Base-by-base conservation (phyloP, 2,888 invertebrate genomes). In the Brachypalpus laphriformis region DNA sequence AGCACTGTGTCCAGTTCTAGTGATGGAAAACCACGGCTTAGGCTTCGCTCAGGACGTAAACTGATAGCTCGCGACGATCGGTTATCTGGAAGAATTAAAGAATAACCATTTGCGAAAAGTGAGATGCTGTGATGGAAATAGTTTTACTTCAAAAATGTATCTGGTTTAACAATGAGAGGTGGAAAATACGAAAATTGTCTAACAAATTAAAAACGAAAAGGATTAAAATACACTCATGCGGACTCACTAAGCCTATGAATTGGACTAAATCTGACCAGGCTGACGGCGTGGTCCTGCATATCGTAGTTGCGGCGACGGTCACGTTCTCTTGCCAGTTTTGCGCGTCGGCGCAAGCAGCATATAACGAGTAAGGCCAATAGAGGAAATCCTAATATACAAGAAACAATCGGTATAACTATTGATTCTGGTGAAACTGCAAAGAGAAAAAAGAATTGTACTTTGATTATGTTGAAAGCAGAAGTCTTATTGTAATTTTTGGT, bases 381-480 rank as follows among this genome's bases (percentile, higher is more conserved):
- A 42, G 97, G 97, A 90, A 98, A 97, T 77, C 97, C 97, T 89
- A 97, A 94, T 90, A 97, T 97, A 92, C 97, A 97, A 72, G 97
- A 97, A 63, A 97, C 95, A 88, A 97, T 97, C 49, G 97, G 97
- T 87, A 97, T 95, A 68, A 97, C 97, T 88, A 97, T 96, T 70
- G 96, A 96, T 92, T 97, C 97, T 65, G 97, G 96, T 59, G 97
- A 95, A 87, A 97, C 97, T 97, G 94, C 25, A 93, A 94, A 37
- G n/a, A 28, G 8, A 22, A 40, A 51, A 51, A 14, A 25, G 5
- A n/a, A n/a, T n/a, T n/a, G 25, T 25, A 4, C 2, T 25, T 25
- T 25, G 25, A 25, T n/a, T n/a, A n/a, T n/a, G n/a, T n/a, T n/a
- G n/a, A n/a, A n/a, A n/a, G n/a, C n/a, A n/a, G n/a, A n/a, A n/a